Evolutionary conservation across 2,797 vertebrate genomes (phyloP), one percentile per base, ranked within the genome.

Genomic region (Sebastes wilsoni): DNA sequence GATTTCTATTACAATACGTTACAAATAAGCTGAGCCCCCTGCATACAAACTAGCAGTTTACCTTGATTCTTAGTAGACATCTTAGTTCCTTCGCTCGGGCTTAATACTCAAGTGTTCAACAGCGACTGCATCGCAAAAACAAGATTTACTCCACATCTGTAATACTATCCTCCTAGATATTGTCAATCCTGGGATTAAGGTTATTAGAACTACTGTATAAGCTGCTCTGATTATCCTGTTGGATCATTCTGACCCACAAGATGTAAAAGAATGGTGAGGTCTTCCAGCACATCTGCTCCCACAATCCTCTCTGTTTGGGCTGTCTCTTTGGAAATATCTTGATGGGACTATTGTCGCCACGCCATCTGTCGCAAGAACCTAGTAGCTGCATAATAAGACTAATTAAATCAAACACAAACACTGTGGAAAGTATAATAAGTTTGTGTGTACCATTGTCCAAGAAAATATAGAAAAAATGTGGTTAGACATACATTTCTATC

Each of bases 111-210:
- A 79, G 59, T 66, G 36, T 82, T 82, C 66, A 79, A 84, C 64
- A 71, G 82, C 79, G 59, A 64, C 79, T 75, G 64, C 79, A 66
- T 79, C 28, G 16, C 65, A 62, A 74, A 69, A 82, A 80, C 46
- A 49, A 85, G 78, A 90, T 90, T 89, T 82, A 88, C 74, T 92
- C 68, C 79, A 85, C 87, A 93, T 91, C 87, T 92, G 86, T 91
- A 93, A 90, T 91, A 76, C 85, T 83, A 91, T 89, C 78, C 82
- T 89, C 79, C 82, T 58, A 84, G 92, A 93, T 92, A 93, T 89
- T 52, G 82, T 90, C 87, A 92, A 90, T 89, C 90, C 93, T 80
- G 23, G 94, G 95, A 96, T 96, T 95, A 95, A 92, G 86, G 87
- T 95, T 94, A 94, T 95, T 95, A 95, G 86, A 92, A 84, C 75